A percentile compares a stretch with the other conserved stretches of the same genome.
phyloP scores from a whole-genome alignment of 2,888 invertebrate genomes.

The Anaspis maculata region DNA sequence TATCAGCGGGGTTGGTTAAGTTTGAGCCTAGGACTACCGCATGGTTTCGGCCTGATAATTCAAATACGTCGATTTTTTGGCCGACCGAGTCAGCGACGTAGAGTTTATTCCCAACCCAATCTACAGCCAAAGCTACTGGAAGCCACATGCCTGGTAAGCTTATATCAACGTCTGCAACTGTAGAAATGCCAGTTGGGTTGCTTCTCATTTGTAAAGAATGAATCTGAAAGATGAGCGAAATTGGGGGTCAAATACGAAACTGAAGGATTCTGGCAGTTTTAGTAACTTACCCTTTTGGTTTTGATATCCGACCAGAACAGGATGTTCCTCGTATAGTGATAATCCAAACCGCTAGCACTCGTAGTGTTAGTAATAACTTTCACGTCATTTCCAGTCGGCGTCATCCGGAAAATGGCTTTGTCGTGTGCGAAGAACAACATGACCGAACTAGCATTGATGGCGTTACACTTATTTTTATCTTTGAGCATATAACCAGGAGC shows the following conservation, averaged over 20 bases:
- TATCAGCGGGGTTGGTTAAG: constrained; percentile 81
- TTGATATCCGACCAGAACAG: constrained; percentile 88
- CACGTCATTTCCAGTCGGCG: constrained; percentile 55
- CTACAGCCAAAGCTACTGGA: constrained; percentile 85
- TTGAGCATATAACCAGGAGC: constrained; percentile 47
- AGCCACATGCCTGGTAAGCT: constrained; percentile 78
- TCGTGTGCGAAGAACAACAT: constrained; percentile 64
- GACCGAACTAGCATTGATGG: constrained; percentile 50
- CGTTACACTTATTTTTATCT: constrained; percentile 56
- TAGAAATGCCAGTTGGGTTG: constrained; percentile 38
- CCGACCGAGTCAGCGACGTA: constrained; percentile 91
- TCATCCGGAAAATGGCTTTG: constrained; percentile 62
- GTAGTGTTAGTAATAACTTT: constrained; percentile 70
- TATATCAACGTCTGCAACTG: constrained; percentile 55
- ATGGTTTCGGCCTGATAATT: constrained; percentile 77
- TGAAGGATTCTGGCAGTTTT: background rate
- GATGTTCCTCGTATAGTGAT: constrained; percentile 65
- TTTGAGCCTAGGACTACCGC: constrained; percentile 88
- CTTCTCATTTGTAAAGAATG: constrained; percentile 50
- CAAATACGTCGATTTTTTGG: constrained; percentile 90
- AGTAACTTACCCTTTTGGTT: constrained; percentile 68
- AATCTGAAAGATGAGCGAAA: constrained; percentile 50
- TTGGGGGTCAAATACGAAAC: too few relatives aligned
- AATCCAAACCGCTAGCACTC: constrained; percentile 79
- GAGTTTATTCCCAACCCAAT: constrained; percentile 94